phyloP scores from a whole-genome alignment of 1,140 invertebrate species.

The Antheraea mylitta region DNA sequence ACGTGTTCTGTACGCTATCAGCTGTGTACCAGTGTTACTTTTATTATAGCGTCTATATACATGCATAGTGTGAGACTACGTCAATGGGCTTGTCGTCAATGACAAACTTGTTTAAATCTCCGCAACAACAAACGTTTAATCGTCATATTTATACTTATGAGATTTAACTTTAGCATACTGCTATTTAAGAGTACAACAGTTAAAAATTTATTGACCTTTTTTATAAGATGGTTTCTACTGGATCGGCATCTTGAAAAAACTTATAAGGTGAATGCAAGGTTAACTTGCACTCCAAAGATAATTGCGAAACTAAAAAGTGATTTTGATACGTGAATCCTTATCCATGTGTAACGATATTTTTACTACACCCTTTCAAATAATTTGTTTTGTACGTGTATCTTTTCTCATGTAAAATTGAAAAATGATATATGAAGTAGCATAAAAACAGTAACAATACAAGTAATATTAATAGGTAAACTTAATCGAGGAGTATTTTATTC shows the following conservation, averaged over 20 bases:
- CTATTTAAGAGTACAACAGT: too few species aligned
- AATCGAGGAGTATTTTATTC: slow-evolving; percentile 20
- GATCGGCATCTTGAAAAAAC: too few species aligned
- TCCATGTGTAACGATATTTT: too few species aligned
- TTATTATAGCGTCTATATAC: neutral
- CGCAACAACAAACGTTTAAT: neutral
- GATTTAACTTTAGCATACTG: too few species aligned
- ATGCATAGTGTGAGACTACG: slow-evolving; percentile 2
- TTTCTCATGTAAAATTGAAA: slow-evolving; percentile 14
- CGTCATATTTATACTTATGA: too few species aligned
- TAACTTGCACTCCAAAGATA: neutral
- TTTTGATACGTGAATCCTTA: neutral
- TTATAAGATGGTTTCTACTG: too few species aligned
- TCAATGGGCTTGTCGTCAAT: slow-evolving; percentile 18
- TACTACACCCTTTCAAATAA: slow-evolving; percentile 27
- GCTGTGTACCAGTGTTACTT: slow-evolving; percentile 43
- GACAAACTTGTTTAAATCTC: slow-evolving; percentile 8
- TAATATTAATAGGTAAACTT: neutral
- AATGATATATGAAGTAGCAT: neutral
- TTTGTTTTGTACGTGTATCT: slow-evolving; percentile 15
- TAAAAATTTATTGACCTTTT: too few species aligned
- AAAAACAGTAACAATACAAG: neutral
- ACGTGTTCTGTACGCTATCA: slow-evolving; percentile 63
- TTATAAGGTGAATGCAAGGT: too few species aligned
- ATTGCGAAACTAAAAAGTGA: slow-evolving; percentile 36